A percentile compares a stretch with the other conserved stretches of the same genome.
These are phyloP conservation scores for Oreochromis aureus DNA, from an alignment of 2,113 vertebrate genomes.

Conservation along the genomic window DNA sequence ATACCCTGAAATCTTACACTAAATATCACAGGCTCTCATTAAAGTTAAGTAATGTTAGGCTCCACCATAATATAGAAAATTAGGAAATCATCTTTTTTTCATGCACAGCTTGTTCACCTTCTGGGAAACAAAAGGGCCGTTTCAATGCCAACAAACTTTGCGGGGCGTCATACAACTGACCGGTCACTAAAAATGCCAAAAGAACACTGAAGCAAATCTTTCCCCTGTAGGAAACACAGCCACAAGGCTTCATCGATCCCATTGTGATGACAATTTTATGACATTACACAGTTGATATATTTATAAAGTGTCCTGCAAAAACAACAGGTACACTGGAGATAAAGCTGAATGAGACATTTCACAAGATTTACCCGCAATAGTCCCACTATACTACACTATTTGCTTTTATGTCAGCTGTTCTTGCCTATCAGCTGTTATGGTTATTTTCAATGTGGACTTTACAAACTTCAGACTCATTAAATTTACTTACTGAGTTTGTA, in stretches of 20 bases:
- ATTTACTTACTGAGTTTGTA: not conserved
- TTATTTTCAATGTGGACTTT: not conserved
- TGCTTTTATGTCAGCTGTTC: not conserved
- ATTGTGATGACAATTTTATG: not conserved
- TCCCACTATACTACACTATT: not conserved
- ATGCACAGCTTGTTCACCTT: conserved; percentile 28
- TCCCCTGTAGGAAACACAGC: conserved; percentile 22
- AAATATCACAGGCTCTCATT: not conserved
- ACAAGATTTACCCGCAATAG: not conserved
- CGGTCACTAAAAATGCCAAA: conserved; percentile 38
- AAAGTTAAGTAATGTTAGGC: not conserved
- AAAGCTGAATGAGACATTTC: not conserved
- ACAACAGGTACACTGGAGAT: not conserved
- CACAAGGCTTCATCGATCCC: not conserved
- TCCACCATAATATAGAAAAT: conserved; percentile 21
- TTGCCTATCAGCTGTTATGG: not conserved
- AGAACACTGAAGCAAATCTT: conserved; percentile 35
- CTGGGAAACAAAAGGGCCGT: conserved; percentile 21
- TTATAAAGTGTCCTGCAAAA: not conserved
- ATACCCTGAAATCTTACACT: not conserved
- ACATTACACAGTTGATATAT: not conserved
- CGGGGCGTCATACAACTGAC: conserved; percentile 16
- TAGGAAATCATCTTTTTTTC: conserved; percentile 48
- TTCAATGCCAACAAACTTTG: not conserved
- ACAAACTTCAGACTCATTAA: not conserved